A percentile compares a stretch with the other conserved stretches of the same genome.
Conservation (phyloP, 1,140 invertebrate genomes). For the Grapholita molesta region DNA sequence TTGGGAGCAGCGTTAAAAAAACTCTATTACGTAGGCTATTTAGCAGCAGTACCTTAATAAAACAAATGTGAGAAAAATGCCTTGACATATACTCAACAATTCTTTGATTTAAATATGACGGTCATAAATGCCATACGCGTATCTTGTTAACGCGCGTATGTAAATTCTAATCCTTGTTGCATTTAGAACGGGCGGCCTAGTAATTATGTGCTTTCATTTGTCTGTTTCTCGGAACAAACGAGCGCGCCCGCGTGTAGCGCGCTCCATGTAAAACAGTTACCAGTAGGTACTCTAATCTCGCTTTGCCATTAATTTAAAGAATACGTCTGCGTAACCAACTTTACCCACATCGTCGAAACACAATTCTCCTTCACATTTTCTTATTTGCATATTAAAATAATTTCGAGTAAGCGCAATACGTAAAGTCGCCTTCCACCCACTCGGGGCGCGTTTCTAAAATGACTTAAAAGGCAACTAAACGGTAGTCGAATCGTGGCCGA, state of each 20-base stretch:
- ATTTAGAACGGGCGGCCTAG: conserved; percentile 73
- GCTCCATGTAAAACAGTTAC: conserved; percentile 75
- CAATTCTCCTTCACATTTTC: conserved; percentile 75
- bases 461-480: conserved; percentile 29
- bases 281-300: conserved; percentile 69
- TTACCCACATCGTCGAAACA: conserved; percentile 66
- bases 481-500: conserved; percentile 45
- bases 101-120: conserved; percentile 61
- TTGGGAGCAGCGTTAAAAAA: conserved; percentile 39
- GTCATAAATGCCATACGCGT: conserved; percentile 74
- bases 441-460: conserved; percentile 27
- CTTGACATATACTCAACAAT: background rate
- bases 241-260: conserved; percentile 57
- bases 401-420: conserved; percentile 74
- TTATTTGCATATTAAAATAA: conserved; percentile 78
- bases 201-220: conserved; percentile 78
- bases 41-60: background rate
- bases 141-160: conserved; percentile 64
- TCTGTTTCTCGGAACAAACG: conserved; percentile 72
- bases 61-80: background rate
- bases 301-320: conserved; percentile 75
- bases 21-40: conserved; percentile 18
- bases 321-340: conserved; percentile 72
- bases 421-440: conserved; percentile 56
- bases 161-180: conserved; percentile 75